These are phyloP conservation scores for Cephus spinipes DNA, from an alignment of 2,888 invertebrate genomes.

Conservation along the genomic window DNA sequence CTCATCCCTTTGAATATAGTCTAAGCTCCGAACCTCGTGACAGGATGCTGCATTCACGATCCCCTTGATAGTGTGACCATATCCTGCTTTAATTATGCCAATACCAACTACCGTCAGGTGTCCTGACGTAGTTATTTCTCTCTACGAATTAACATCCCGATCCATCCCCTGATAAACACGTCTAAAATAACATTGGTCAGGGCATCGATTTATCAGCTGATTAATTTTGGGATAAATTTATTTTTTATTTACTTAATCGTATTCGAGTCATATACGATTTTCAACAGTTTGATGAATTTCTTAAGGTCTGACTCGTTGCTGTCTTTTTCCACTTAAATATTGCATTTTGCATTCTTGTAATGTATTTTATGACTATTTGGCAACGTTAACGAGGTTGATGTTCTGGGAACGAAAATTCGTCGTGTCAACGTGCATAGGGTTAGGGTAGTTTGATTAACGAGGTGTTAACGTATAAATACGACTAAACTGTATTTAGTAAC, in stretches of 20 bases:
- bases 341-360: not conserved
- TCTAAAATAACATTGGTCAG: constrained; percentile 23
- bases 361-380: not conserved
- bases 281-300: not conserved
- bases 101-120: constrained; percentile 16
- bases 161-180: not conserved
- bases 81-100: constrained; percentile 28
- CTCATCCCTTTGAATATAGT: not conserved
- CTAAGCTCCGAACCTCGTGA: not conserved
- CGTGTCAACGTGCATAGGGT: constrained; percentile 2
- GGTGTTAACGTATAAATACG: constrained; percentile 21
- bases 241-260: not conserved
- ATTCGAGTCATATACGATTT: not conserved
- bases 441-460: constrained; percentile 9
- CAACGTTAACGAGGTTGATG: not conserved
- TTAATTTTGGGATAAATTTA: not conserved
- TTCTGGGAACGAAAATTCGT: not conserved
- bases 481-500: not conserved
- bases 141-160: constrained; percentile 30
- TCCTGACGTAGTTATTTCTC: constrained; percentile 27
- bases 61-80: constrained; percentile 6
- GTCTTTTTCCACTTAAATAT: not conserved
- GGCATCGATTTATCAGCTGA: not conserved
- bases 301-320: not conserved
- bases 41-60: not conserved